Percentiles rank a stretch among this genome's conserved stretches.
Evolutionary conservation across 2,888 invertebrate genomes (phyloP).

Genomic region (Sphaerophoria rueppellii): DNA sequence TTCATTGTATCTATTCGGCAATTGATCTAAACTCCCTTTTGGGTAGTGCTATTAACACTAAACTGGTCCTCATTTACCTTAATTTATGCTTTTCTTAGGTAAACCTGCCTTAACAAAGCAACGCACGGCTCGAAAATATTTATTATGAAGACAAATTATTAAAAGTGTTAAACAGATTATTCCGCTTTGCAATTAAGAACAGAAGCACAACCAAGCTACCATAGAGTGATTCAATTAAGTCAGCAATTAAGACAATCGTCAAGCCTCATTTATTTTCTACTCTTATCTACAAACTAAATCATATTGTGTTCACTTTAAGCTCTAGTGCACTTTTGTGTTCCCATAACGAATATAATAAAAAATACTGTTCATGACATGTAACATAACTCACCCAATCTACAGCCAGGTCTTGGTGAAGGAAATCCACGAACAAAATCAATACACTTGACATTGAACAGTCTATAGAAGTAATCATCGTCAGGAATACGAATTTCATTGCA

Average conservation of each 20-base stretch:
- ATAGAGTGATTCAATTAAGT: background rate
- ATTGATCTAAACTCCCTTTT: too few relatives aligned
- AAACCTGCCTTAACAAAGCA: too few relatives aligned
- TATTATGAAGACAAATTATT: too few relatives aligned
- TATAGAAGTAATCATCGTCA: constrained; percentile 95
- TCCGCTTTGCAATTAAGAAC: background rate
- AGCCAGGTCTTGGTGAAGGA: constrained; percentile 93
- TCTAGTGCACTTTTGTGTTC: background rate
- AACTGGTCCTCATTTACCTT: too few relatives aligned
- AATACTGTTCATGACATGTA: constrained; percentile 1
- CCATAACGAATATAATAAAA: constrained; percentile 6
- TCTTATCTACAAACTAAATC: background rate
- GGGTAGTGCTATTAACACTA: too few relatives aligned
- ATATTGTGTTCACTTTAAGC: background rate
- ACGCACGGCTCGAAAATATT: too few relatives aligned
- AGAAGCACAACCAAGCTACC: background rate
- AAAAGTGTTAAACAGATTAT: background rate
- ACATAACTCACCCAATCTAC: constrained; percentile 87
- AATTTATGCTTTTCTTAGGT: too few relatives aligned
- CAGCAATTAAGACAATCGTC: constrained; percentile 11
- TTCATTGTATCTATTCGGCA: too few relatives aligned
- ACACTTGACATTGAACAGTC: constrained; percentile 91
- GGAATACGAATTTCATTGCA: constrained; percentile 95
- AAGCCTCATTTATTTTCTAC: constrained; percentile 9
- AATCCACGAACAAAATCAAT: constrained; percentile 95